A percentile compares a stretch with the other conserved stretches of the same genome.
Evolutionary conservation across 64 coral and sea anemone genomes (phyloP).

Genomic region (Actinia tenebrosa): DNA sequence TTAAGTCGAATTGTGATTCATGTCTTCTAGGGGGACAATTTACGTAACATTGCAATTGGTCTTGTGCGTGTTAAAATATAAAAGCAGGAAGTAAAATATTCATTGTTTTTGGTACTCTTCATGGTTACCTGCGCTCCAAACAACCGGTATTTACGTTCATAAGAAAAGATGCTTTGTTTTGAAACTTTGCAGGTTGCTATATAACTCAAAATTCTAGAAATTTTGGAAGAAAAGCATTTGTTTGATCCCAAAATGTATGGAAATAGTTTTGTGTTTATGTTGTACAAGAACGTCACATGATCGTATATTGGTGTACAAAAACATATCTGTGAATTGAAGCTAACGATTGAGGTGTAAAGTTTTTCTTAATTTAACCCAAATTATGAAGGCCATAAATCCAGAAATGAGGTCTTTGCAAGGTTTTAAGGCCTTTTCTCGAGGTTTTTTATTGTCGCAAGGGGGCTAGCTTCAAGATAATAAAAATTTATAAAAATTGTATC

Average conservation of each 20-base stretch:
- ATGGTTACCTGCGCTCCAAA: background rate
- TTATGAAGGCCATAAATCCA: background rate
- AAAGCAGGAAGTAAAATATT: constrained; percentile 20
- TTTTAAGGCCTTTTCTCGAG: background rate
- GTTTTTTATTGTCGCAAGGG: background rate
- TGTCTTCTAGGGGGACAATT: background rate
- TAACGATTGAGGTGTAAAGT: background rate
- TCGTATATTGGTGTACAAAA: background rate
- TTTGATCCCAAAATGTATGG: background rate
- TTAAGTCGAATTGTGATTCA: background rate
- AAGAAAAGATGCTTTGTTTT: background rate
- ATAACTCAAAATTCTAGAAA: background rate
- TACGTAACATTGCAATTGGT: background rate
- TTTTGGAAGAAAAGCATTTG: background rate
- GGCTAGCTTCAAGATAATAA: background rate
- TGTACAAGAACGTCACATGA: background rate
- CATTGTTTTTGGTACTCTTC: background rate
- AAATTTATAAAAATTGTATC: background rate
- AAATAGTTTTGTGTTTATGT: background rate
- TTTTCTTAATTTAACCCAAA: background rate
- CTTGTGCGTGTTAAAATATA: background rate
- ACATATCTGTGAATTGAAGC: too few species aligned
- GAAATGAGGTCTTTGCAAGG: background rate
- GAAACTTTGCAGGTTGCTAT: background rate
- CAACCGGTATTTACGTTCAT: background rate